Evolutionary conservation across 2,888 invertebrate species (phyloP).

Genomic region (Pycnomerus fuliginosus): DNA sequence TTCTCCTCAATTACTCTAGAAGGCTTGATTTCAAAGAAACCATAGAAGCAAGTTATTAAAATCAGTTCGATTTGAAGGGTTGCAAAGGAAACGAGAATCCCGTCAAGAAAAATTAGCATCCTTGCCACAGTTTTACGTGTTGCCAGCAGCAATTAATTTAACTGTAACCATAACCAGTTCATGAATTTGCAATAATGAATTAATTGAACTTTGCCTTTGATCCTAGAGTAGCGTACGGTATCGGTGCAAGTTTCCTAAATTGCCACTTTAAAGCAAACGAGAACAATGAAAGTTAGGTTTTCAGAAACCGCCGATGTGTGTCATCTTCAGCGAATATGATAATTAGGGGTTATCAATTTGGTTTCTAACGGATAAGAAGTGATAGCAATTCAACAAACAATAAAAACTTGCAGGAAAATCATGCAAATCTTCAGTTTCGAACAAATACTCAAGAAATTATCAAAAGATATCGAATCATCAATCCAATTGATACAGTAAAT

Average conservation of each 20-base stretch:
- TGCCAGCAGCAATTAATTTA: constrained; percentile 9
- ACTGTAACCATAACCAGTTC: constrained; percentile 13
- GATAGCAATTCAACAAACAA: too few relatives aligned
- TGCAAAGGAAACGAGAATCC: constrained; percentile 14
- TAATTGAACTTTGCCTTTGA: constrained; percentile 13
- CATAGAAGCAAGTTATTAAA: too few relatives aligned
- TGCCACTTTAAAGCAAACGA: constrained; percentile 10
- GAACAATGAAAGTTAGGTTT: constrained; percentile 12
- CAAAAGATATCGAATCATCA: too few relatives aligned
- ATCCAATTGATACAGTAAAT: too few relatives aligned
- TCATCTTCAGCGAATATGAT: constrained; percentile 18
- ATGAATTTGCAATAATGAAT: constrained; percentile 6
- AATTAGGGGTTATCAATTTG: constrained; percentile 19
- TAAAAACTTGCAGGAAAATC: too few relatives aligned
- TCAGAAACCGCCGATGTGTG: constrained; percentile 15
- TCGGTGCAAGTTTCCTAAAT: constrained; percentile 2
- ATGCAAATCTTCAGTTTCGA: too few relatives aligned
- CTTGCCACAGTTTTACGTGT: too few relatives aligned
- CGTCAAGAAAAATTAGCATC: constrained; percentile 2
- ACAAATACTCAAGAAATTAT: too few relatives aligned
- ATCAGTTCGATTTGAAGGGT: constrained; percentile 16
- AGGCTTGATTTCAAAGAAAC: too few relatives aligned
- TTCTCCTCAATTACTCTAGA: too few relatives aligned
- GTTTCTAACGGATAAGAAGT: too few relatives aligned
- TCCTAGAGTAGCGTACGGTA: constrained; percentile 5